These are phyloP conservation scores for Vidua chalybeata DNA, from an alignment of 2,113 vertebrate genomes.

Conservation along the genomic window DNA sequence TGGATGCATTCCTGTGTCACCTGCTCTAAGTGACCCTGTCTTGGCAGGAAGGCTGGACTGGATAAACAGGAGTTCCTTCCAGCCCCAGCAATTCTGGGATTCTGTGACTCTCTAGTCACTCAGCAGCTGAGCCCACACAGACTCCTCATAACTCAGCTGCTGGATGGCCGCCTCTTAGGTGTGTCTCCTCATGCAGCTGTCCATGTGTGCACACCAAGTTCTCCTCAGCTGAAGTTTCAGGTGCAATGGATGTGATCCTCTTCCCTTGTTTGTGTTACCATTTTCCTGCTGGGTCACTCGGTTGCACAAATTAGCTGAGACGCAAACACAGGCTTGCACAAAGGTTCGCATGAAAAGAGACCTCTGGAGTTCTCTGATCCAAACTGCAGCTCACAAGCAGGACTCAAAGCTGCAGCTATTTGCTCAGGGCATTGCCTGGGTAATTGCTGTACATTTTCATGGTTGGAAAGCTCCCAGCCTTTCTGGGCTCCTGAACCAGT, in stretches of 20 bases:
- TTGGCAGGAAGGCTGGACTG: not conserved
- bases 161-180: not conserved
- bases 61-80: not conserved
- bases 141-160: fast-evolving
- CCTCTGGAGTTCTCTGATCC: not conserved
- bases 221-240: not conserved
- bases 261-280: not conserved
- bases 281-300: not conserved
- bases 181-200: not conserved
- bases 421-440: not conserved
- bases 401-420: not conserved
- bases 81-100: not conserved
- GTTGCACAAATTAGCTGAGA: not conserved
- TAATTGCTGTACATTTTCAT: not conserved
- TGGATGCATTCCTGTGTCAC: not conserved
- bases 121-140: not conserved
- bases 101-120: not conserved
- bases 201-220: fast-evolving
- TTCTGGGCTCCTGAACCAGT: not conserved
- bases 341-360: not conserved
- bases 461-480: not conserved
- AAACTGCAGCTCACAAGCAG: not conserved
- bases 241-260: not conserved
- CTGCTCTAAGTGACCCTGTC: too few species aligned
- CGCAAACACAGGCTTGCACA: not conserved